These are phyloP conservation scores for Caradrina clavipalpis DNA, from an alignment of 2,888 invertebrate species.

Conservation along the genomic window DNA sequence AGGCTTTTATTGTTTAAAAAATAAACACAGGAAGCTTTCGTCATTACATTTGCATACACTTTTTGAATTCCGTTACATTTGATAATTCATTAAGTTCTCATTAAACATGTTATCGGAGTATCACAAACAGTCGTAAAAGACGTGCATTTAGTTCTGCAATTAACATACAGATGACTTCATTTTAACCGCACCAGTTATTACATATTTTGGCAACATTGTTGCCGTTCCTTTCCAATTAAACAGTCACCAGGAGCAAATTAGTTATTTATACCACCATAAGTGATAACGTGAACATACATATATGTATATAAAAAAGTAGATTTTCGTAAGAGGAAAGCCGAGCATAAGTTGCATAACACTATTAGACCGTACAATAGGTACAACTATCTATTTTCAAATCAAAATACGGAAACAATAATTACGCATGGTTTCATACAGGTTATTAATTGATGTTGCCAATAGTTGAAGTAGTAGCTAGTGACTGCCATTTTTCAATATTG, in stretches of 20 bases:
- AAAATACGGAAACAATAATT: too few relatives aligned
- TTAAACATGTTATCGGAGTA: conserved; percentile 39
- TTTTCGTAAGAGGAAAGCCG: too few relatives aligned
- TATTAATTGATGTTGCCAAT: too few relatives aligned
- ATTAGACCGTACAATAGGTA: too few relatives aligned
- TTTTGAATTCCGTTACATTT: conserved; percentile 33
- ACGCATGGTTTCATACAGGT: too few relatives aligned
- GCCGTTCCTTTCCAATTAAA: conserved; percentile 6
- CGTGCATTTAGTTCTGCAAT: conserved; percentile 38
- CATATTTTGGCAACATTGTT: conserved; percentile 28
- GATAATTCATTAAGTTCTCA: conserved; percentile 43
- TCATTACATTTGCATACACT: conserved; percentile 10
- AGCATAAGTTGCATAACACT: too few relatives aligned
- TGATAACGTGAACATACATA: not conserved
- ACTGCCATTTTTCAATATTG: too few relatives aligned
- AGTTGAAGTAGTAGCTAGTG: too few relatives aligned
- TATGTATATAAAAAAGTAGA: too few relatives aligned
- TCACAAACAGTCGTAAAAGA: conserved; percentile 48
- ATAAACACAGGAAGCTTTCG: not conserved
- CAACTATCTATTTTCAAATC: too few relatives aligned
- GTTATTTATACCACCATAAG: not conserved
- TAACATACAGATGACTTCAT: conserved; percentile 44
- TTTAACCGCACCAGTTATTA: conserved; percentile 28
- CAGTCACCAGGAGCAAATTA: not conserved
- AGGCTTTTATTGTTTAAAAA: conserved; percentile 7